Conservation (phyloP, 2,888 invertebrate species). For the Caenorhabditis drosophilae region DNA sequence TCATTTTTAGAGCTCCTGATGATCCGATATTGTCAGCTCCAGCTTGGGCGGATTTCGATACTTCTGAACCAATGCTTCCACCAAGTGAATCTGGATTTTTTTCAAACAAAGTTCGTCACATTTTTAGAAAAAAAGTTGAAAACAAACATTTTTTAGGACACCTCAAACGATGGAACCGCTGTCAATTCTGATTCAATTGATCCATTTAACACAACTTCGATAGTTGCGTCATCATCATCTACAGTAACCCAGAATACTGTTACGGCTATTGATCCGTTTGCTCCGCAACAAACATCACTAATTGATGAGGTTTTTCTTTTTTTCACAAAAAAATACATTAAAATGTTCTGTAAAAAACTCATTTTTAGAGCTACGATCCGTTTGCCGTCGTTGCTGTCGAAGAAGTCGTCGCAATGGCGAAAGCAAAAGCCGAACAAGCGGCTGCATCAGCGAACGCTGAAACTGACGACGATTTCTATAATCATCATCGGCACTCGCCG, state of each 20-base stretch:
- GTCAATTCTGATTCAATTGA: constrained; percentile 14
- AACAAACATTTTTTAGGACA: too few species aligned
- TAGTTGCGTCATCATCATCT: too few species aligned
- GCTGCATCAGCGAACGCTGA: constrained; percentile 43
- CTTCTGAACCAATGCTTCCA: constrained; percentile 55
- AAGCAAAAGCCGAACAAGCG: constrained; percentile 59
- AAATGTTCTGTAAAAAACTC: background rate
- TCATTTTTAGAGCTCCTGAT: constrained; percentile 28
- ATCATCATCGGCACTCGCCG: constrained; percentile 45
- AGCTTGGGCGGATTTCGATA: constrained; percentile 59
- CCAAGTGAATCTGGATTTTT: constrained; percentile 67
- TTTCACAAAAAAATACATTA: background rate
- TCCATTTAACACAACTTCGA: constrained; percentile 32
- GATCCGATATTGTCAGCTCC: constrained; percentile 46
- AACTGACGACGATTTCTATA: constrained; percentile 57
- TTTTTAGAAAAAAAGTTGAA: too few species aligned
- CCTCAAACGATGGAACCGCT: constrained; percentile 16
- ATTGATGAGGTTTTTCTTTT: constrained; percentile 49
- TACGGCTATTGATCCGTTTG: constrained; percentile 54
- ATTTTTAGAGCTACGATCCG: constrained; percentile 64
- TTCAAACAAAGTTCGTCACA: constrained; percentile 47
- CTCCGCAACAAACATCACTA: constrained; percentile 49
- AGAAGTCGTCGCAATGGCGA: constrained; percentile 68
- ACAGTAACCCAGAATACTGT: constrained; percentile 8
- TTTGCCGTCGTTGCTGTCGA: constrained; percentile 68